Base-by-base conservation (phyloP, 2,113 vertebrate species). In the Ariopsis seemanni region DNA sequence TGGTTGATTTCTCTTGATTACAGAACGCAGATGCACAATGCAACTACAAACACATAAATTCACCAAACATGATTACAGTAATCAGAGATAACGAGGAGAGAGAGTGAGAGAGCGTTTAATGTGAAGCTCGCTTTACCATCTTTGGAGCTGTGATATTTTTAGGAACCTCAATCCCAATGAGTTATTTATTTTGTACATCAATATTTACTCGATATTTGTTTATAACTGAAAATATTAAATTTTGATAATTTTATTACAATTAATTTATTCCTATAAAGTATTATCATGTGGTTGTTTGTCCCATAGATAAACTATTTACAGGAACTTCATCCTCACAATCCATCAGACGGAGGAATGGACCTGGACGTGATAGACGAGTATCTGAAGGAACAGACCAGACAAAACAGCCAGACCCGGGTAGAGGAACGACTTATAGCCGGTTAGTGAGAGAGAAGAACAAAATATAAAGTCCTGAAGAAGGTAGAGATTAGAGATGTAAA, bases 291-390 rank as follows among this genome's bases (percentile, higher is more conserved):
- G 14, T 9, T 53, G 17, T 83, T 63, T 55, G 20, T 65, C 14
- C 79, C 18, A 27, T 89, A 95, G 94, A 93, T 94, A 87, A 85
- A 91, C 27, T 94, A 92, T 8, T 83, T 92, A 20, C 89, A 92
- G 8, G 93, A 94, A 62, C 88, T 94, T 83, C 90, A 92, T 65
- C 89, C 84, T 55, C 65, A 65, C 17, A 84, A 88, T 10, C 14
- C 27, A 1, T 86, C 94, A 8, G 92, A 88, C 27, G 90, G 92
- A 0, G 94, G 95, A 87, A 91, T 96, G 58, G 95, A 96, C 84
- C 92, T 96, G 86, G 95, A 96, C 65, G 93, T 96, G 77, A 96
- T 96, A 0, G 95, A 96, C 89, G 95, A 96, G 88, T 96, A 95
- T 88, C 92, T 96, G 67, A 94, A 95, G 91, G 95, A 96, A 88